phyloP scores from a whole-genome alignment of 2,888 invertebrate species.

The Machimus atricapillus region DNA sequence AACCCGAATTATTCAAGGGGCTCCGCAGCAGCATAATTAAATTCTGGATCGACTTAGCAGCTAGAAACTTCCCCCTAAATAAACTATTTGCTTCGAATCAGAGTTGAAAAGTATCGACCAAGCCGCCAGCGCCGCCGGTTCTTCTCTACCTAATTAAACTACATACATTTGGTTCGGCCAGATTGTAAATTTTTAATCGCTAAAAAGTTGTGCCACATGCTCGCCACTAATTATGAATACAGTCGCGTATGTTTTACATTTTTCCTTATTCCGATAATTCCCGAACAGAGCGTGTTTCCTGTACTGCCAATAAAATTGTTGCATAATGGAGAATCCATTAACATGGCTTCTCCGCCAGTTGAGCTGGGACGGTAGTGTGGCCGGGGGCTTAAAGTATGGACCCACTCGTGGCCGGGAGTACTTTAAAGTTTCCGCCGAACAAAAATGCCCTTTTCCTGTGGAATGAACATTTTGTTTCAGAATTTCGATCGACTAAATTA shows the following conservation, averaged over 20 bases:
- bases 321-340: conserved; percentile 5
- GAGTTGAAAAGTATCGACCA: not conserved
- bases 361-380: not conserved
- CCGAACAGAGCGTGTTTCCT: not conserved
- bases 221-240: not conserved
- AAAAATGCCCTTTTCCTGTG: not conserved
- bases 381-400: not conserved
- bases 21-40: not conserved
- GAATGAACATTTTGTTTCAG: not conserved
- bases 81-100: not conserved
- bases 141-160: not conserved
- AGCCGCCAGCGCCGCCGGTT: not conserved
- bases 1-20: not conserved
- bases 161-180: not conserved
- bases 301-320: conserved; percentile 1
- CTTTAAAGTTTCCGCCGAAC: not conserved
- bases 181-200: conserved; percentile 7
- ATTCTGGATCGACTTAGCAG: not conserved
- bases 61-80: not conserved
- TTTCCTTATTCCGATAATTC: not conserved
- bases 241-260: not conserved
- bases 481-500: not conserved
- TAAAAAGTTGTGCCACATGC: not conserved
- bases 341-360: not conserved
- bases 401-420: not conserved